phyloP scores from a whole-genome alignment of 2,797 vertebrate genomes.

The Enteromius radiatus region DNA sequence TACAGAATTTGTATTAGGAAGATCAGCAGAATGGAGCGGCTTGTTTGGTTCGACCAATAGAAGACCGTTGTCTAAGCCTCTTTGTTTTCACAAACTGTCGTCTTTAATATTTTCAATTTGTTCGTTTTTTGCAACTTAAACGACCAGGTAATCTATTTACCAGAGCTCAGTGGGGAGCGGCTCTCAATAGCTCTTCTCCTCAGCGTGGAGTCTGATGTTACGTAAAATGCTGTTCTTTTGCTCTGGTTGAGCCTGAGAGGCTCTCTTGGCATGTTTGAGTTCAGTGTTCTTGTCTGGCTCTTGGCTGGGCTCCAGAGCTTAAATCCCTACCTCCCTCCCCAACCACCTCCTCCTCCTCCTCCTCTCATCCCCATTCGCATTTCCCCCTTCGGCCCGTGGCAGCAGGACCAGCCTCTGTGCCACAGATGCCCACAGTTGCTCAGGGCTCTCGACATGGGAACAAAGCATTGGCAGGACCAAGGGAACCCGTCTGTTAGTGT shows the following conservation, averaged over 20 bases:
- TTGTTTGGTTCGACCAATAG: not conserved
- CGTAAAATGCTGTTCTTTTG: constrained; percentile 50
- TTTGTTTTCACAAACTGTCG: not conserved
- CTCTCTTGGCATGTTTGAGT: constrained; percentile 78
- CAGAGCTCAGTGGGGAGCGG: constrained; percentile 27
- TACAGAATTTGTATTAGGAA: not conserved
- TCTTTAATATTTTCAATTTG: constrained; percentile 13
- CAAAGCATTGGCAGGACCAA: constrained; percentile 70
- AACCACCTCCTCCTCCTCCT: constrained; percentile 52
- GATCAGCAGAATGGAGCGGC: not conserved
- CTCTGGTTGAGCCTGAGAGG: constrained; percentile 49
- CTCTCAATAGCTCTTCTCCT: constrained; percentile 35
- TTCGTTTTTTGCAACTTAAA: not conserved
- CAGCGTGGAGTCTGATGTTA: constrained; percentile 49
- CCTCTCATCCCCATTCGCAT: constrained; percentile 41
- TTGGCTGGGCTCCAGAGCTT: constrained; percentile 71
- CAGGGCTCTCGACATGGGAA: constrained; percentile 70
- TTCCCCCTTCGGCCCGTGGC: constrained; percentile 68
- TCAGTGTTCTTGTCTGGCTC: constrained; percentile 70
- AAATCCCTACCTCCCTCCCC: constrained; percentile 59
- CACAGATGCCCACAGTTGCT: constrained; percentile 70
- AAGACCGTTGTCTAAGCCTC: not conserved
- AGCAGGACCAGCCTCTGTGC: constrained; percentile 78
- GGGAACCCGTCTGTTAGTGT: constrained; percentile 67
- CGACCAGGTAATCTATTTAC: constrained; percentile 32